Base-by-base conservation (phyloP, 2,113 vertebrate species). In the Dendropsophus ebraccatus region DNA sequence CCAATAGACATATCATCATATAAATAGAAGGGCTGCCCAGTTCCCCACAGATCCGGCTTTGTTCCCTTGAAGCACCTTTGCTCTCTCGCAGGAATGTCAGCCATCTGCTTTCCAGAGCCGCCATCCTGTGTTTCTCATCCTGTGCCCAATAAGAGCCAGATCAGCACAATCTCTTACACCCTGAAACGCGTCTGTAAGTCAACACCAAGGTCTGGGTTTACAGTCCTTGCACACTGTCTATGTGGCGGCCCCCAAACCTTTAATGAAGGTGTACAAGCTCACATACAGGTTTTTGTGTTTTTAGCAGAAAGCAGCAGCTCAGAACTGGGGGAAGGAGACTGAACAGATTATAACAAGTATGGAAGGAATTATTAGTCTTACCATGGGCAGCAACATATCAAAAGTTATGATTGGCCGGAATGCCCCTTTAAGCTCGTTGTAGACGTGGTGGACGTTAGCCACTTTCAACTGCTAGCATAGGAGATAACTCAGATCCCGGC, bases 61-160 rank as follows among this genome's bases (percentile, higher is more conserved):
- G 74, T 52, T 28, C n/a, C n/a, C n/a, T n/a, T n/a, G n/a, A n/a
- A n/a, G 52, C 12, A 58, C 77, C 35, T 60, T 80, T 41, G 5
- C 1, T 37, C 23, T 80, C 35, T 45, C 16, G 6, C 52, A 41
- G 73, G 83, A 78, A 69, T 67, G 37, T 76, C 74, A 45, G 16
- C 30, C 25, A 85, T 85, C 21, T 77, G 60, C 37, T 45, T 45
- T 32, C 16, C 19, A 74, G 62, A 85, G n/a, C n/a, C n/a, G n/a
- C n/a, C n/a, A n/a, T n/a, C n/a, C n/a, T n/a, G n/a, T n/a, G n/a
- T n/a, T 47, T 67, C 76, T 80, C 41, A 80, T 58, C 65, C 65
- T 78, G 60, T 37, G 30, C 45, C 28, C 56, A 84, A 67, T 58
- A 58, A 86, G 73, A 58, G 56, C 58, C 54, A 52, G 41, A 60